These are phyloP conservation scores for Erebia palarica DNA, from an alignment of 2,888 invertebrate species.

Conservation along the genomic window DNA sequence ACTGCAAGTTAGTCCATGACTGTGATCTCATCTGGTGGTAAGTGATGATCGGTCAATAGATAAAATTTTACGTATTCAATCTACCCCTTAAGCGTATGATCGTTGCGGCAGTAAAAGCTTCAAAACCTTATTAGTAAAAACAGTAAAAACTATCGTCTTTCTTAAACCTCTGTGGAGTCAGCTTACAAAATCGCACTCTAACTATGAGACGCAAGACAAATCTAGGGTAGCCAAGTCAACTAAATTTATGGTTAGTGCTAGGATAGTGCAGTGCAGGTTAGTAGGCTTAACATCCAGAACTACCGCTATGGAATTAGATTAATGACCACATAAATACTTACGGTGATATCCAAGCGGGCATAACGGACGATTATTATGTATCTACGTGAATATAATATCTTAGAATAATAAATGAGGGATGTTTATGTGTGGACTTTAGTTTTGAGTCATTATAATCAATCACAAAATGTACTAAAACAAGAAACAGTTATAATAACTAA, in stretches of 20 bases:
- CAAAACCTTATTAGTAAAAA: not conserved
- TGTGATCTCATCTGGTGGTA: too few relatives aligned
- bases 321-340: slow-evolving; percentile 6
- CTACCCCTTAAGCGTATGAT: not conserved
- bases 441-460: too few relatives aligned
- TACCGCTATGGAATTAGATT: slow-evolving; percentile 8
- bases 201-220: slow-evolving; percentile 12
- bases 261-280: slow-evolving; percentile 10
- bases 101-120: not conserved
- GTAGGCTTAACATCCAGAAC: slow-evolving; percentile 12
- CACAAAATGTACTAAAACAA: too few relatives aligned
- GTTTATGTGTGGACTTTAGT: too few relatives aligned
- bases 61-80: too few relatives aligned
- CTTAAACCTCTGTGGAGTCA: not conserved
- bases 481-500: too few relatives aligned
- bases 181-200: slow-evolving; percentile 6
- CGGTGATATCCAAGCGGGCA: not conserved
- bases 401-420: too few relatives aligned
- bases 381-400: too few relatives aligned
- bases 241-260: slow-evolving; percentile 18
- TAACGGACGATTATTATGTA: not conserved
- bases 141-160: not conserved
- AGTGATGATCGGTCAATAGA: too few relatives aligned
- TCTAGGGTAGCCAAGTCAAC: slow-evolving; percentile 16
- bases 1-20: too few relatives aligned